Evolutionary conservation across 1,140 invertebrate genomes (phyloP), one percentile per base, ranked within the genome.

Genomic region (Trypoxylus dichotomus): DNA sequence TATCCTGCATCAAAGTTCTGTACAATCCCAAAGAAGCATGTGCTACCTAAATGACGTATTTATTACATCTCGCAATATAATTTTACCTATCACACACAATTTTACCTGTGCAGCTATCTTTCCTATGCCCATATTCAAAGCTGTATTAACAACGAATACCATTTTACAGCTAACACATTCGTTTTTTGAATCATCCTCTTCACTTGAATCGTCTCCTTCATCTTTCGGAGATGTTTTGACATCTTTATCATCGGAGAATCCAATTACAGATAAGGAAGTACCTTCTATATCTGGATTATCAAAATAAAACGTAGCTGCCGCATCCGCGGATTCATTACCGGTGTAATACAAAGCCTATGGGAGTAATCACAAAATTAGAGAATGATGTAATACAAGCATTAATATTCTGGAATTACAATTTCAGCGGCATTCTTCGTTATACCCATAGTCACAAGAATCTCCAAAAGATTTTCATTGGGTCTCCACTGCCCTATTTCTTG

Each of bases 71-170:
- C 19, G 60, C 32, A 63, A 63, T 63, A 24, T 13, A 27, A 27
- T 25, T 11, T 24, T 63, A 19, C 19, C 42, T 43, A 24, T 13
- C 43, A n/a, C 43, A 47, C 43, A 47, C 43, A 75, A 42, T 8
- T 43, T 75, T 80, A 84, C 86, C 85, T 92, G 91, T 15, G 91
- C 89, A 11, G 90, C 90, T n/a, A 90, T 83, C 83, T 92, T 92
- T 25, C 91, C 91, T 15, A 88, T 82, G 7, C 90, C 89, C 91
- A 92, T 92, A 77, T 88, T 86, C 71, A 92, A 83, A 42, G 87
- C 86, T 32, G 81, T 83, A 83, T 92, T 92, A 1, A 92, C 89
- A n/a, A 92, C 89, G 86, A 92, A 90, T 37, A 91, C 89, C 91
- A 92, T 92, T 86, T 92, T 92, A 83, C 87, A 89, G 24, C 8